Evolutionary conservation across 2,888 invertebrate species (phyloP), one percentile per base, ranked within the genome.

Genomic region (Phymatocera aterrima): DNA sequence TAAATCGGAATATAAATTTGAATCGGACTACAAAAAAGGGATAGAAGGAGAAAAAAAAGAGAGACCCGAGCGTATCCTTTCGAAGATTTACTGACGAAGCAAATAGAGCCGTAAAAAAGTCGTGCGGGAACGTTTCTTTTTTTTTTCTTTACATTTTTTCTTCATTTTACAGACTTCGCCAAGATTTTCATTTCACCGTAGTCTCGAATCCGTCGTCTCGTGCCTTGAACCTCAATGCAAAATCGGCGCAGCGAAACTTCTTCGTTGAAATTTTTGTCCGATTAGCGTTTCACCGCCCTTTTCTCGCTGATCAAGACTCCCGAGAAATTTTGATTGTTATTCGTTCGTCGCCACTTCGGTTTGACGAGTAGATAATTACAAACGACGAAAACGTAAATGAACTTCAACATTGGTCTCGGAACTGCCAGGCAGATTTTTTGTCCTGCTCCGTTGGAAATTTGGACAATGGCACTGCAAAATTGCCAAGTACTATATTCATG

Each of bases 121-220:
- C 12, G n/a, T 21, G 31, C 5, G 24, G n/a, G 54, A 0, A 74
- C 28, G 21, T 43, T 46, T 46, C 65, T 61, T 65, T 60, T 61
- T 24, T 72, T 54, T 57, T 28, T 43, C 60, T 70, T 40, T 24
- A 40, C 54, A 43, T 48, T 57, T 43, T 24, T 72, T 77, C 65
- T 64, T 80, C 65, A 51, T 18, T 10, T 8, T 34, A 61, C 37
- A 8, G 6, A 34, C n/a, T 61, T 37, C 31, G 5, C 18, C 3
- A 60, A 15, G 28, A 60, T 60, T 15, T 31, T 60, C 37, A 8
- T 64, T 37, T 12, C 37, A 34, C 10, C n/a, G n/a, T n/a, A n/a
- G n/a, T n/a, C n/a, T n/a, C n/a, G 6, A 8, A n/a, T 34, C 37
- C 37, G 8, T 5, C 8, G 18, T 21, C 18, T 34, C n/a, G 61